Evolutionary conservation across 1,140 invertebrate genomes (phyloP).

Genomic region (Caenorhabditis inopinata): DNA sequence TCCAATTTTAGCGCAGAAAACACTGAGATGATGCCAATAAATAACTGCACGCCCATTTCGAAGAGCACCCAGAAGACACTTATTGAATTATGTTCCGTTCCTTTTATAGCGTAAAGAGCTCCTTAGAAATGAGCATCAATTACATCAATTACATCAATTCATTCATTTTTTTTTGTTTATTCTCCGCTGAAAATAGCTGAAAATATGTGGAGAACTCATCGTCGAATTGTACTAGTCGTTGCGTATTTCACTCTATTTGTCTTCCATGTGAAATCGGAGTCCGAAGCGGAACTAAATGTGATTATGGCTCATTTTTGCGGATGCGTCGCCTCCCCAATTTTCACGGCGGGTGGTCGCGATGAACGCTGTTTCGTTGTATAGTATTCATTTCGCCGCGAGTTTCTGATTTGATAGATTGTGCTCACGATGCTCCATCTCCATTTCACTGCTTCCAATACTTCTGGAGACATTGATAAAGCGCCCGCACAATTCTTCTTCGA

Average conservation of each 20-base stretch:
- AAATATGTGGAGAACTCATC: neutral
- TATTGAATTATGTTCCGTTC: neutral
- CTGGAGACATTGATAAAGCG: too few relatives aligned
- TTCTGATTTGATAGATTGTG: neutral
- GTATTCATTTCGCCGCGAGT: neutral
- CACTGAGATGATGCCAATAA: too few relatives aligned
- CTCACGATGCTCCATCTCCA: too few relatives aligned
- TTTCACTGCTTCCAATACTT: too few relatives aligned
- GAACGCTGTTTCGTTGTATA: conserved; percentile 19
- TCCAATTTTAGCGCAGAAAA: too few relatives aligned
- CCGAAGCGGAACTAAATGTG: conserved; percentile 22
- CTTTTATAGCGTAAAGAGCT: too few relatives aligned
- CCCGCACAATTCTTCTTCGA: too few relatives aligned
- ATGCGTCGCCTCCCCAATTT: neutral
- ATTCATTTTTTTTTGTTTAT: neutral
- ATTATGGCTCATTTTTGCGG: conserved; percentile 21
- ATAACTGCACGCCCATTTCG: too few relatives aligned
- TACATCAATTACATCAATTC: too few relatives aligned
- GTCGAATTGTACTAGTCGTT: conserved; percentile 1
- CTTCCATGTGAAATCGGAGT: neutral
- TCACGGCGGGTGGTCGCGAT: neutral
- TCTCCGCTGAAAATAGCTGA: neutral
- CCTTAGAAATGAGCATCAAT: too few relatives aligned
- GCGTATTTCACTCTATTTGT: neutral
- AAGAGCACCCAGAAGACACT: too few relatives aligned